Base-by-base conservation (phyloP, 2,797 vertebrate genomes). In the Sebastes aleutianus region DNA sequence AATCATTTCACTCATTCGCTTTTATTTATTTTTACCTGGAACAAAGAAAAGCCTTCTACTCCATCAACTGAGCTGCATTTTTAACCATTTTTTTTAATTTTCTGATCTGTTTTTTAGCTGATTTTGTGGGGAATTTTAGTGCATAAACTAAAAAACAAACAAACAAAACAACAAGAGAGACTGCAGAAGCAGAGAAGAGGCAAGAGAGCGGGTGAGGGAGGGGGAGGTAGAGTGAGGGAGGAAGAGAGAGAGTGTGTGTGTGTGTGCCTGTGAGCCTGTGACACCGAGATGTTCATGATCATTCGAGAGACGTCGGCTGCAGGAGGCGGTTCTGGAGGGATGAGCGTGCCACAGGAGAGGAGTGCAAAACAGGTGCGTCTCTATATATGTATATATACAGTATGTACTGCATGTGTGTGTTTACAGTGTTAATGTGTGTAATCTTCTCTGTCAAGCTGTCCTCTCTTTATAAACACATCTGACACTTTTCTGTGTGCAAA, bases 201-300 rank as follows among this genome's bases (percentile, higher is more conserved):
- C 59, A 71, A 53, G 67, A 43, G 87, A 72, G 75, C 57, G 63
- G 72, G 87, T 29, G 86, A 70, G 86, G 69, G 83, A 82, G 91
- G 78, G 89, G 80, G 88, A 79, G 87, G 65, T 83, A 2, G 80
- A 71, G 81, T 16, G 67, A 75, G 66, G 8, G 61, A 66, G 63
- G 31, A 80, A 67, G 73, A 20, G 29, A 32, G 27, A 20, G 63
- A 67, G 70, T 53, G 80, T 20, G 84, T 50, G 83, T 24, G 87
- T 22, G 87, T 53, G 76, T 13, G 74, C 6, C 6, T 47, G 43
- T 64, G 87, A 85, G 88, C 68, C 85, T 54, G 85, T 85, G 86
- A 79, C 88, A 82, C 79, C 61, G 85, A 83, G 87, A 96, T 96
- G 95, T 96, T 96, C 92, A 96, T 96, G 95, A 90, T 96, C 91